Base-by-base conservation (phyloP, 1,140 invertebrate genomes). In the Drosophila nikananu region DNA sequence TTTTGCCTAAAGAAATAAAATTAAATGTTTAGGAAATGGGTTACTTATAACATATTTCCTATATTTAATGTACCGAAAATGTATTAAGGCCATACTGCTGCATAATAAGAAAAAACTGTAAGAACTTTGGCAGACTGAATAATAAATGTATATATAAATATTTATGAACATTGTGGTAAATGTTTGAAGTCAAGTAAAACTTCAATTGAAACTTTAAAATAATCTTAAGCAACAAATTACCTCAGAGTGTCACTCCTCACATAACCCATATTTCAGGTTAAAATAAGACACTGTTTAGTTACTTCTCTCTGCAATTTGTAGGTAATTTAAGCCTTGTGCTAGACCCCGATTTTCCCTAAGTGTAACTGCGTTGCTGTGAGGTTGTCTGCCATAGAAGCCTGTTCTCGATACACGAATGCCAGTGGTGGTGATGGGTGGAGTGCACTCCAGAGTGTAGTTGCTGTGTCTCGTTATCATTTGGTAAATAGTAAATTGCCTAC, bases 401-500 rank as follows among this genome's bases (percentile, higher is more conserved):
- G 46, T 8, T 48, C 44, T 23, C 44, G 6, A 51, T 27, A 5
- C 23, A 27, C 23, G 48, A 17, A 12, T 8, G 23, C 15, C 23
- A n/a, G 5, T 15, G 48, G 41, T 23, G 61, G 32, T 30, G 30
- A 49, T 39, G 25, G 37, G 41, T 66, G 60, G 23, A 66, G 73
- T 77, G 75, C 61, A 65, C 72, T 42, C 64, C n/a, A 59, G 74
- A 67, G 62, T 42, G 54, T 60, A 73, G 57, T 71, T 78, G 62
- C 75, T 77, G 55, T 77, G 62, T 76, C 83, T 86, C 75, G 83
- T 87, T 86, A 86, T 86, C 70, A 86, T 80, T 78, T 73, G 73
- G 81, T 74, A 89, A 87, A 86, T 70, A 77, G 71, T 83, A 83
- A 89, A 87, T 89, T 86, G 86, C 86, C 81, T 82, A 89, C 86